phyloP scores from a whole-genome alignment of 1,140 invertebrate genomes.

The Cyclargus thomasi region DNA sequence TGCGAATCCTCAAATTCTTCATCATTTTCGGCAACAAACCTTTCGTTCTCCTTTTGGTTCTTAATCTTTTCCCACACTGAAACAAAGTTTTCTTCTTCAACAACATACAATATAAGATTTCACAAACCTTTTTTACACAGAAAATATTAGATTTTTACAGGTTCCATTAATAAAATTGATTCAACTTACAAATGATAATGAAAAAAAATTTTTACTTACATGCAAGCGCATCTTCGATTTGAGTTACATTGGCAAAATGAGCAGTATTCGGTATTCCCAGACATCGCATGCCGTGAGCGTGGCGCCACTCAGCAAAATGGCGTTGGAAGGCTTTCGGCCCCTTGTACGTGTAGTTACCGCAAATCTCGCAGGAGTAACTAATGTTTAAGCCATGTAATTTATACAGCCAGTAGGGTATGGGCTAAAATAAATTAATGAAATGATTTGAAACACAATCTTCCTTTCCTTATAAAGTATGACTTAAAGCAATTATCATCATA shows the following conservation, averaged over 20 bases:
- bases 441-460: too few species aligned
- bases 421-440: constrained; percentile 35
- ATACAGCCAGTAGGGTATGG: constrained; percentile 97
- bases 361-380: constrained; percentile 99
- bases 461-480: too few species aligned
- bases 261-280: constrained; percentile 99
- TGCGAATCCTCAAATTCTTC: constrained; percentile 99
- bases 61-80: constrained; percentile 98
- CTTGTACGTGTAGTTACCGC: constrained; percentile 99
- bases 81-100: background rate
- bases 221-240: constrained; percentile 98
- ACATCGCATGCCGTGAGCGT: constrained; percentile 99
- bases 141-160: too few species aligned
- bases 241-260: constrained; percentile 99
- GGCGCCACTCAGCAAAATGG: constrained; percentile 99
- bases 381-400: constrained; percentile 99
- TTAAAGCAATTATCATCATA: background rate
- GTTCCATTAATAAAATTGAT: too few species aligned
- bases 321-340: constrained; percentile 99
- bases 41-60: constrained; percentile 93
- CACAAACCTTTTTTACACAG: too few species aligned
- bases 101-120: too few species aligned
- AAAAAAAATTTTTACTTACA: constrained; percentile 75
- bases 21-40: constrained; percentile 97
- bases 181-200: background rate